A percentile compares a stretch with the other conserved stretches of the same genome.
Conservation (phyloP, 2,797 vertebrate genomes). For the Halcyon chelicuti region DNA sequence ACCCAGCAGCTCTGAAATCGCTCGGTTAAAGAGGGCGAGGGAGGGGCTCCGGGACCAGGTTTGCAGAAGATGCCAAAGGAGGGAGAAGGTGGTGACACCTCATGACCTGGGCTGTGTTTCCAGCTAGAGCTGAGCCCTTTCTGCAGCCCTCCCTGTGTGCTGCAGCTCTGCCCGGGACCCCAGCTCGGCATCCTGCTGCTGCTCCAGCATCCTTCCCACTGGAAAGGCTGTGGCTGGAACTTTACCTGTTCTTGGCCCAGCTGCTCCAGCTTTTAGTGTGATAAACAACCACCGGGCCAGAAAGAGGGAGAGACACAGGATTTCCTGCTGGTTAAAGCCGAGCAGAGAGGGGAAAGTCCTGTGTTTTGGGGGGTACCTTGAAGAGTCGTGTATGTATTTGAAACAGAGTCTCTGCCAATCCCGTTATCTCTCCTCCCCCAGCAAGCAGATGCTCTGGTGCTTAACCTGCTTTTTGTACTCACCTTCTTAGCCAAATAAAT, state of each 20-base stretch:
- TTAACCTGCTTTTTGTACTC: neutral
- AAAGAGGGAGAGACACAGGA: neutral
- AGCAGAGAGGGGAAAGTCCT: neutral
- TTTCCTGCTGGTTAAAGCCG: neutral
- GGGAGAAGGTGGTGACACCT: neutral
- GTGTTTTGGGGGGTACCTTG: neutral
- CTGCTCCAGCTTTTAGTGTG: neutral
- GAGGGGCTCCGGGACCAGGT: accelerated
- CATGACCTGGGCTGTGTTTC: accelerated
- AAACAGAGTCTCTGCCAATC: neutral
- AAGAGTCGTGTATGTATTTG: neutral
- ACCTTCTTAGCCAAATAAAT: neutral
- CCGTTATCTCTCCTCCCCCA: neutral
- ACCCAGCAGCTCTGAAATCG: accelerated
- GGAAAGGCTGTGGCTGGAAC: neutral
- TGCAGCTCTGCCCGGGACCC: neutral
- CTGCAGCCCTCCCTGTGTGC: neutral
- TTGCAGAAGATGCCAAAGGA: neutral
- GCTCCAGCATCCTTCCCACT: neutral
- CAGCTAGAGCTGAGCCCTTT: neutral
- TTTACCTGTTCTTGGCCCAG: too few species aligned
- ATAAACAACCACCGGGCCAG: neutral
- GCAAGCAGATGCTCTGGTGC: neutral
- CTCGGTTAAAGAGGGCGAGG: accelerated
- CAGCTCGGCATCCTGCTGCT: accelerated